These are phyloP conservation scores for Callyntrura guangdongensis DNA, from an alignment of 2,888 invertebrate genomes.

Conservation along the genomic window DNA sequence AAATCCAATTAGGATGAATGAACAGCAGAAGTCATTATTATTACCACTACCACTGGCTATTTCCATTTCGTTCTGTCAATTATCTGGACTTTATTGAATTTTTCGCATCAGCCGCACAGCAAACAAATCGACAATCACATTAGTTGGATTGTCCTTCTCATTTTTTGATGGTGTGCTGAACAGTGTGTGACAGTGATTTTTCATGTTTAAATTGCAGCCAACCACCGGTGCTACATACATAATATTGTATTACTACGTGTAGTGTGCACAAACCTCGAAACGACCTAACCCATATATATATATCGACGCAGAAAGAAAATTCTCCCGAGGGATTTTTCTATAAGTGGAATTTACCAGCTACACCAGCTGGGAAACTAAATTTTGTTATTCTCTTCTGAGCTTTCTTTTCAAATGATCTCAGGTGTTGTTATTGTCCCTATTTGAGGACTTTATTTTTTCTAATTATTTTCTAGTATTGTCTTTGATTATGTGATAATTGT, in stretches of 20 bases:
- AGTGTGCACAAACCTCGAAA: too few relatives aligned
- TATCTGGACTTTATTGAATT: constrained; percentile 20
- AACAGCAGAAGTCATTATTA: neutral
- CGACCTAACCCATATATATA: too few relatives aligned
- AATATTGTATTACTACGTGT: too few relatives aligned
- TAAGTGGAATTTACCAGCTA: neutral
- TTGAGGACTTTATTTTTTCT: neutral
- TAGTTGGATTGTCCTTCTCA: constrained; percentile 14
- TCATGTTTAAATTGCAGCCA: neutral
- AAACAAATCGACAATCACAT: neutral
- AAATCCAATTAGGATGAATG: constrained; percentile 28
- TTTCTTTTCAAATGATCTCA: constrained; percentile 64
- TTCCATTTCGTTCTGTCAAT: constrained; percentile 27
- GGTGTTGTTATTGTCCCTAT: constrained; percentile 40
- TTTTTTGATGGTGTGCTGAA: constrained; percentile 22
- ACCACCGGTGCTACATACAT: too few relatives aligned
- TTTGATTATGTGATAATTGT: too few relatives aligned
- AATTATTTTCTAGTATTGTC: neutral
- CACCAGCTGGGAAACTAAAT: neutral
- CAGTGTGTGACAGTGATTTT: constrained; percentile 38
- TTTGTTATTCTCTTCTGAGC: constrained; percentile 42
- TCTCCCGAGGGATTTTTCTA: constrained; percentile 12
- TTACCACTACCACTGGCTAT: neutral
- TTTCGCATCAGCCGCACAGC: neutral
- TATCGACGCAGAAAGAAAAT: neutral